Base-by-base conservation (phyloP, 92 coral and sea anemone genomes). In the Meandrina meandrites region DNA sequence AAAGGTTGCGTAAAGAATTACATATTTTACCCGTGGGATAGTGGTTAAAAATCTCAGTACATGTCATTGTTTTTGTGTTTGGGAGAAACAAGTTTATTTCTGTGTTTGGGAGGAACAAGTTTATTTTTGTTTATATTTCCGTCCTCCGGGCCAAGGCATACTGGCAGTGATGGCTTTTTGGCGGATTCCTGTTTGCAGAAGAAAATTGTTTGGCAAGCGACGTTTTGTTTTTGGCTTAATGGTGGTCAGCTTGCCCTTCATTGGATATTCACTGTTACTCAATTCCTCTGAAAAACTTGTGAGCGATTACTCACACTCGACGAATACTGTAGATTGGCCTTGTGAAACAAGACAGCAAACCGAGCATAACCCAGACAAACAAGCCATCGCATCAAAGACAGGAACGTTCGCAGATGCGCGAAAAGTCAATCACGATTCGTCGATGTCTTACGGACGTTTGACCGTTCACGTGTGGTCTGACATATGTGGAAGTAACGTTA, bases 391-490 rank as follows among this genome's bases (percentile, higher is more conserved):
- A 40, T 24, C 70, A 48, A 57, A 10, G 68, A 24, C 34, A 24
- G 11, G 22, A 80, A 36, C 1, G 8, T 35, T 36, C 11, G 24
- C 31, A 19, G 54, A 1, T 5, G 51, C 21, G 36, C 48, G 24
- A 19, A 36, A 34, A 77, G 35, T 47, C 35, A n/a, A 16, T 17
- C 21, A n/a, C 35, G 64, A 28, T 14, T 27, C 60, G 10, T 48
- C 37, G 47, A 53, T 13, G 28, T n/a, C 78, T 3, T 6, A 22
- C 27, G 84, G 84, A 80, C 19, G 72, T 16, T 42, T 84, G n/a
- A 35, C 56, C 3, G 87, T 84, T 56, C 79, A 84, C 81, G 27
- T 28, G 15, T 84, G 87, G 87, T 37, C 36, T 37, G 81, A 34
- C 12, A 36, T 84, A 31, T 84, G 87, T 36, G 87, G 87, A 73